Base-by-base conservation (phyloP, 2,797 vertebrate genomes). In the Loris lydekkerianus region DNA sequence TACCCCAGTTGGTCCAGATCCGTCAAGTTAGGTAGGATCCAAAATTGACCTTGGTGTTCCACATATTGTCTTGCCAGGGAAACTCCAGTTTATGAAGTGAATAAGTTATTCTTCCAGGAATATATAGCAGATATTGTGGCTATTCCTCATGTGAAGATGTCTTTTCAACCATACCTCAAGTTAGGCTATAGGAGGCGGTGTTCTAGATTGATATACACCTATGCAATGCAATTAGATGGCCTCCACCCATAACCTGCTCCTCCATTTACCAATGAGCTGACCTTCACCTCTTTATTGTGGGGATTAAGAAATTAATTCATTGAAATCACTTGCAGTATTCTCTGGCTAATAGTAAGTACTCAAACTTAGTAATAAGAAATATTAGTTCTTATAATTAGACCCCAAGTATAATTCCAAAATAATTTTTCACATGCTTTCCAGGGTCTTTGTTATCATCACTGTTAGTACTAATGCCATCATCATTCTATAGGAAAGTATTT, bases 401-500 rank as follows among this genome's bases (percentile, higher is more conserved):
- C 93, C 88, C 15, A 1, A 93, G 91, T 81, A 96, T 61, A 88
- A 95, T 97, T 97, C 97, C 95, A 96, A 97, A 98, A 97, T 97
- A 97, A 98, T 98, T 97, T 73, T 89, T 95, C 94, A 83, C 97
- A 97, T 97, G 94, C 85, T 96, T 98, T 97, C 95, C 91, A 96
- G 96, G 91, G 93, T 95, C 95, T 93, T 97, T 97, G 97, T 97
- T 98, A 97, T 97, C 95, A 96, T 98, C 97, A 98, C 96, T 97
- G 97, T 98, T 98, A 98, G 87, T 60, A 94, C 63, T 97, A 98
- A 98, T 96, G 93, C 97, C 95, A 85, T 98, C 97, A 97, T 98
- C 97, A 97, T 98, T 98, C 97, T 97, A 96, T 89, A 98, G 98
- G 94, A 98, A 98, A 98, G 96, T 90, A 93, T 97, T 97, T 98